A percentile compares a stretch with the other conserved stretches of the same genome.
Evolutionary conservation across 2,797 vertebrate species (phyloP).

Genomic region (Xiphophorus birchmanni): DNA sequence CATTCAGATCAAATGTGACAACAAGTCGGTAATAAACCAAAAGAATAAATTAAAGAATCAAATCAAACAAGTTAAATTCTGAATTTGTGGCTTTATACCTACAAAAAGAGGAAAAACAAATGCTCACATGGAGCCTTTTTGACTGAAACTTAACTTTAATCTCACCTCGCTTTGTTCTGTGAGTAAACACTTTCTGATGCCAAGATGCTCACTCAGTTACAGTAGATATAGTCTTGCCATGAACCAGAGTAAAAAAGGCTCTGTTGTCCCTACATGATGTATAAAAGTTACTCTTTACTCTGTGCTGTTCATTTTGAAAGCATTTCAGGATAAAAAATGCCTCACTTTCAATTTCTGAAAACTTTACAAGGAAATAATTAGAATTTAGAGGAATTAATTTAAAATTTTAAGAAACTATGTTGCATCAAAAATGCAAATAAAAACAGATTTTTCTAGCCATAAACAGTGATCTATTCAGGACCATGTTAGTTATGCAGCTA

Average conservation of each 20-base stretch:
- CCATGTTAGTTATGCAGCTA: neutral
- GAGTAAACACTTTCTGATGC: neutral
- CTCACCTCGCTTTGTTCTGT: neutral
- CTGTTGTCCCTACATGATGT: neutral
- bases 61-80: neutral
- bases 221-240: neutral
- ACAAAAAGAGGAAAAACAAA: neutral
- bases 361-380: neutral
- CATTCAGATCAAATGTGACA: neutral
- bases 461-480: neutral
- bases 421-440: neutral
- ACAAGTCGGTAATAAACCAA: too few species aligned
- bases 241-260: neutral
- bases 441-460: neutral
- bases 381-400: neutral
- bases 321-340: neutral
- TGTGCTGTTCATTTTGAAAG: neutral
- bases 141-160: neutral
- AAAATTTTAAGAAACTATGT: neutral
- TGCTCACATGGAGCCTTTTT: neutral
- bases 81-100: neutral
- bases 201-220: neutral
- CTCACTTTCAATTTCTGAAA: neutral
- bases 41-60: neutral
- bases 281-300: neutral